phyloP scores from a whole-genome alignment of 2,888 invertebrate species.

The Tiliacea aurago region DNA sequence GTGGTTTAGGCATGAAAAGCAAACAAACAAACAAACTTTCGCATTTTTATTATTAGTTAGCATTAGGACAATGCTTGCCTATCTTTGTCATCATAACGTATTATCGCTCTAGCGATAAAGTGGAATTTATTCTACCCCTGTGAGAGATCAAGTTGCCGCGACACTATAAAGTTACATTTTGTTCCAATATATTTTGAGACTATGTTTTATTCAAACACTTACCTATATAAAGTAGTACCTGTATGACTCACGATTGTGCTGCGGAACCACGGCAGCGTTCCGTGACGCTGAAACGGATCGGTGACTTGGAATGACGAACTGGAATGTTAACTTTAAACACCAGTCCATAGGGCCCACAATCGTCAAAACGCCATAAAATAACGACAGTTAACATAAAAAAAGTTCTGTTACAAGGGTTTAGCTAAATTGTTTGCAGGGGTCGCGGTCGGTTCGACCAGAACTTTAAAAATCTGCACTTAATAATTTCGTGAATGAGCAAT shows the following conservation, averaged over 20 bases:
- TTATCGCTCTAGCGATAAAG: slow-evolving; percentile 31
- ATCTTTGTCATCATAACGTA: slow-evolving; percentile 43
- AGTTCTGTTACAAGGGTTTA: slow-evolving; percentile 47
- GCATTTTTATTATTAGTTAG: too few relatives aligned
- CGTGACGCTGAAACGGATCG: slow-evolving; percentile 77
- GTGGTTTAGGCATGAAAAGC: too few relatives aligned
- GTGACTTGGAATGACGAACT: slow-evolving; percentile 59
- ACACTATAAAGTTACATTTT: slow-evolving; percentile 49
- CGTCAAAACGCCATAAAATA: slow-evolving; percentile 21
- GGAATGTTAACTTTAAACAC: slow-evolving; percentile 65
- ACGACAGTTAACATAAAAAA: slow-evolving; percentile 46
- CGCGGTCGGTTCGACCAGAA: slow-evolving; percentile 10
- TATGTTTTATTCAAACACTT: slow-evolving; percentile 43
- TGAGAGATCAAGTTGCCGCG: slow-evolving; percentile 23
- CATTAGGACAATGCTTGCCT: slow-evolving; percentile 35
- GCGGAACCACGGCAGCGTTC: slow-evolving; percentile 68
- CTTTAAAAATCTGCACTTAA: slow-evolving; percentile 16
- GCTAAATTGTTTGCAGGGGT: slow-evolving; percentile 45
- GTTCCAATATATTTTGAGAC: slow-evolving; percentile 18
- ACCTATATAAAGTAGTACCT: slow-evolving; percentile 18
- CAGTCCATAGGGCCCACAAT: slow-evolving; percentile 40
- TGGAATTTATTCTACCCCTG: slow-evolving; percentile 39
- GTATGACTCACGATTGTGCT: slow-evolving; percentile 53
- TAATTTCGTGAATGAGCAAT: slow-evolving; percentile 16
- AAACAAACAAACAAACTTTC: too few relatives aligned